phyloP scores from a whole-genome alignment of 2,888 invertebrate species.

The Spilarctia lutea region DNA sequence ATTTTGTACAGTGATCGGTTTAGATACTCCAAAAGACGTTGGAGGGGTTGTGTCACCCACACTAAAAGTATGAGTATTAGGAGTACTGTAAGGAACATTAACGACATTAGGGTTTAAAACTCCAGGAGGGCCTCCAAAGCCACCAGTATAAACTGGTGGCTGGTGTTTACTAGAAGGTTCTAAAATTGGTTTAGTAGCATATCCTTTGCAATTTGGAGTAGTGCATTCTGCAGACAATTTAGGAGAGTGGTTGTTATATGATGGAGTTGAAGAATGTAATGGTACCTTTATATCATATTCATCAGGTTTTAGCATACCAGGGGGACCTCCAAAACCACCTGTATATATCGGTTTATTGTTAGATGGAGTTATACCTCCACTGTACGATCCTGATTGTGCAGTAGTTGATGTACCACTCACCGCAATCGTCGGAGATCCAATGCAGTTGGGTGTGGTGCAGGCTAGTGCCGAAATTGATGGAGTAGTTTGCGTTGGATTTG shows the following conservation, averaged over 20 bases:
- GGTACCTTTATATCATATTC: conserved; percentile 29
- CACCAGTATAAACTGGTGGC: conserved; percentile 51
- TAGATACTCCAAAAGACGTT: conserved; percentile 22
- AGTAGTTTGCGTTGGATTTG: conserved; percentile 35
- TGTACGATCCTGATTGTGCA: conserved; percentile 34
- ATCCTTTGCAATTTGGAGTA: conserved; percentile 26
- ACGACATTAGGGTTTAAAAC: conserved; percentile 48
- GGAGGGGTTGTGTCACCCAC: conserved; percentile 20
- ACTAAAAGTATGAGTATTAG: conserved; percentile 22
- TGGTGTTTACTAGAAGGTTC: conserved; percentile 22
- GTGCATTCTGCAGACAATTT: conserved; percentile 15
- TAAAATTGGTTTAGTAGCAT: conserved; percentile 27
- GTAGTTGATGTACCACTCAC: conserved; percentile 23
- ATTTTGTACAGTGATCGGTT: conserved; percentile 25
- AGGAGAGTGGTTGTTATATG: neutral
- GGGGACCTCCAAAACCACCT: conserved; percentile 49
- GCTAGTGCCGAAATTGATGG: conserved; percentile 22
- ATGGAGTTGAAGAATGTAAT: conserved; percentile 9
- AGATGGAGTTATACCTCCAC: conserved; percentile 4
- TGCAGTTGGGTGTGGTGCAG: conserved; percentile 41
- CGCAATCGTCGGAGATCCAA: conserved; percentile 23
- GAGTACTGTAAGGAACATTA: conserved; percentile 15
- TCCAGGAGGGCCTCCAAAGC: conserved; percentile 61
- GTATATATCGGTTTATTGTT: conserved; percentile 41
- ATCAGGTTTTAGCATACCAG: conserved; percentile 38